Base-by-base conservation (phyloP, 1,140 invertebrate genomes). In the Carposina sasakii region DNA sequence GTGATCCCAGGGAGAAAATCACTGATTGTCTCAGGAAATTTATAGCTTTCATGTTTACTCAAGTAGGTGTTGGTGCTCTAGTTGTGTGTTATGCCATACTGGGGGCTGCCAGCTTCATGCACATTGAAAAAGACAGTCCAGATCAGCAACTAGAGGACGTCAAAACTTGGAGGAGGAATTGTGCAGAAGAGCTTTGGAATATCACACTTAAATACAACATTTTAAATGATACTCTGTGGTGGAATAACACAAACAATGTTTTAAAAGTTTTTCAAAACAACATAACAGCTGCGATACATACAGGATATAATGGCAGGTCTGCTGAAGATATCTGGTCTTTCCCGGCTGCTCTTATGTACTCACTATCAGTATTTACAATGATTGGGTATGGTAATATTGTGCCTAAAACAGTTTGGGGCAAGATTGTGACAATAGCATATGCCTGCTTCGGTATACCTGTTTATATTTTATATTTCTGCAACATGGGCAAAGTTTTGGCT, bases 361-460 rank as follows among this genome's bases (percentile, higher is more conserved):
- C 91, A 20, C 73, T 96, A 0, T 95, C 93, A 13, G 90, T 96
- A 1, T 95, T 96, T 65, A 96, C 94, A 2, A 96, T 96, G 94
- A 95, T 96, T 57, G 97, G 97, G 1, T 98, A 98, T 77, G 97
- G 97, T 0, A 97, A 98, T 81, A 91, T 98, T 67, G 92, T 97
- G 3, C 96, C 97, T 0, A 91, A 92, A 65, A 98, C 96, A 0
- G 85, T 91, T 0, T 93, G 93, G 91, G 97, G 97, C 1, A 97
- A 98, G 81, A 90, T 94, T 17, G 89, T 92, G 10, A 98, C 96
- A 0, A 95, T 99, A 23, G 89, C 96, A 12, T 99, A 98, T 86
- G 96, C 97, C 0, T 92, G 97, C 0, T 91, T 99, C 56, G 97
- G 97, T 0, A 98, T 99, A 59, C 97, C 97, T 0, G 85, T 98